phyloP scores from a whole-genome alignment of 2,888 invertebrate species.

The Teinopalpus imperialis region DNA sequence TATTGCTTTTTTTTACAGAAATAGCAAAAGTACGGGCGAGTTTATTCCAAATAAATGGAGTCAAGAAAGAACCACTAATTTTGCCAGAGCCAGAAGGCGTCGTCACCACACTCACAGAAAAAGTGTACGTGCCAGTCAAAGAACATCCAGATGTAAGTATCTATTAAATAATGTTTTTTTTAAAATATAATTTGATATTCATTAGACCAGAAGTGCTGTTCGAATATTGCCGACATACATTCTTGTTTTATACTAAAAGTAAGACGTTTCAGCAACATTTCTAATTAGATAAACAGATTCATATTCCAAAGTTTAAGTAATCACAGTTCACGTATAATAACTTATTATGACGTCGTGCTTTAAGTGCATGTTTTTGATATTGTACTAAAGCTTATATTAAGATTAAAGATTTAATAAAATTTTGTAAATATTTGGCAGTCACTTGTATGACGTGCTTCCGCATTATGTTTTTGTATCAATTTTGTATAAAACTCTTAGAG shows the following conservation, averaged over 20 bases:
- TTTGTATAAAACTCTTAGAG: not conserved
- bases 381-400: no score
- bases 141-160: conserved; percentile 99
- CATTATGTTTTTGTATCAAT: not conserved
- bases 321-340: no score
- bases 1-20: conserved; percentile 87
- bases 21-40: conserved; percentile 98
- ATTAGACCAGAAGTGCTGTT: no score
- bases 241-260: not conserved
- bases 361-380: no score
- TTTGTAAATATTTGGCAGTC: not conserved
- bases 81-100: conserved; percentile 96
- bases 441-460: not conserved
- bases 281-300: no score
- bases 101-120: conserved; percentile 97
- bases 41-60: conserved; percentile 99
- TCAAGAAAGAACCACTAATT: conserved; percentile 95
- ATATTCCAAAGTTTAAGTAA: no score
- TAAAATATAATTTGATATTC: no score
- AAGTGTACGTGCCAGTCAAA: conserved; percentile 99
- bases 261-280: not conserved
- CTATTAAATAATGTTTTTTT: no score
- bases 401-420: not conserved
- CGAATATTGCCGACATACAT: not conserved
- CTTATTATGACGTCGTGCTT: no score